These are phyloP conservation scores for Phengaris alcon DNA, from an alignment of 2,888 invertebrate species.

Conservation along the genomic window DNA sequence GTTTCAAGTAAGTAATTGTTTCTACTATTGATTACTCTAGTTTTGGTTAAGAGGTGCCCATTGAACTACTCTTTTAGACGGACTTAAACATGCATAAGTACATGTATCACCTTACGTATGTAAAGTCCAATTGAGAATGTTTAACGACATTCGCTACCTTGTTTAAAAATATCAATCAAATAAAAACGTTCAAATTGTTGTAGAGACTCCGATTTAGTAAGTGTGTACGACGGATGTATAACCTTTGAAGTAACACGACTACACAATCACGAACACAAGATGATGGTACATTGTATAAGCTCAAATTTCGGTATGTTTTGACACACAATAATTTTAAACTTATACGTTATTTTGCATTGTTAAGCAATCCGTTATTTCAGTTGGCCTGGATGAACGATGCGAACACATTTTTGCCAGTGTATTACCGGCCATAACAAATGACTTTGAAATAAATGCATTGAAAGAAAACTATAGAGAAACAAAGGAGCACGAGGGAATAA, in stretches of 20 bases:
- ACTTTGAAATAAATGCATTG: neutral
- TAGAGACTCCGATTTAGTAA: conserved; percentile 67
- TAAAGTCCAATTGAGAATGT: neutral
- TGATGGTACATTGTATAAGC: conserved; percentile 79
- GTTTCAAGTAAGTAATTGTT: conserved; percentile 71
- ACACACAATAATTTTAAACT: conserved; percentile 1
- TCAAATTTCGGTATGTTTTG: conserved; percentile 73
- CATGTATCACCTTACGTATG: too few relatives aligned
- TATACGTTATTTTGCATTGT: conserved; percentile 7
- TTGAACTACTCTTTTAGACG: too few relatives aligned
- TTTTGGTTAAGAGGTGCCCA: too few relatives aligned
- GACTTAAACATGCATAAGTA: too few relatives aligned
- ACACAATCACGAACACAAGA: conserved; percentile 59
- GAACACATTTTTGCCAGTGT: conserved; percentile 56
- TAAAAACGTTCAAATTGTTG: conserved; percentile 36
- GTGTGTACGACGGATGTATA: conserved; percentile 65
- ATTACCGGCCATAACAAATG: neutral
- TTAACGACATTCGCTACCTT: neutral
- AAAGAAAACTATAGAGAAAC: neutral
- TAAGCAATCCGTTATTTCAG: conserved; percentile 46
- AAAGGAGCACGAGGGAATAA: neutral
- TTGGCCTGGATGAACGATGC: conserved; percentile 72
- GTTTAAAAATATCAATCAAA: neutral
- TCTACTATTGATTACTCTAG: neutral
- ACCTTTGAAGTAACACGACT: conserved; percentile 63